A percentile compares a stretch with the other conserved stretches of the same genome.
Conservation (phyloP, 1,140 invertebrate species). For the Drosophila chauvacae region DNA sequence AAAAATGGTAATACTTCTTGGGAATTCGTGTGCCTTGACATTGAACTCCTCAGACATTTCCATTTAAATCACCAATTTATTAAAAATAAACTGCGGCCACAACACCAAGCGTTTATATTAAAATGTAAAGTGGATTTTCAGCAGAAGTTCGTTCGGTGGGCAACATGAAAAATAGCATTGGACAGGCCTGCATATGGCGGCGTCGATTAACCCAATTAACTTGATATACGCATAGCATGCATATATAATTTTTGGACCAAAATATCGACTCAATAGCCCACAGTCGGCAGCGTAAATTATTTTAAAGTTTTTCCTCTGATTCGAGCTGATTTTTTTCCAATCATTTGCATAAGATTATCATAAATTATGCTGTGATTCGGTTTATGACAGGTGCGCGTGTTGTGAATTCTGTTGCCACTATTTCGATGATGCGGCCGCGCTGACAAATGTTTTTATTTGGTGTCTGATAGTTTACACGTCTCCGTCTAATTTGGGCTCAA, state of each 20-base stretch:
- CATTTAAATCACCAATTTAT: slow-evolving; percentile 18
- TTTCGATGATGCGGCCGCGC: slow-evolving; percentile 24
- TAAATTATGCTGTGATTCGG: slow-evolving; percentile 75
- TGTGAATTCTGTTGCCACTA: slow-evolving; percentile 28
- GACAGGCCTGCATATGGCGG: slow-evolving; percentile 35
- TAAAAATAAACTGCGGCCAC: slow-evolving; percentile 3
- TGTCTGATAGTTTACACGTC: slow-evolving; percentile 54
- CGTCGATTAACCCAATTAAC: slow-evolving; percentile 77
- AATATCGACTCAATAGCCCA: slow-evolving; percentile 17
- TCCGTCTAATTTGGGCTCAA: slow-evolving; percentile 24
- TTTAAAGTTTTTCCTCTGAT: slow-evolving; percentile 43
- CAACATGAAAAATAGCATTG: slow-evolving; percentile 41
- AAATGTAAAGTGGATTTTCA: slow-evolving; percentile 34
- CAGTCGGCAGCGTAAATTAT: slow-evolving; percentile 15
- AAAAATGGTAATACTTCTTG: background rate
- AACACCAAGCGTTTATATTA: slow-evolving; percentile 23
- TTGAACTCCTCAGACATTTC: slow-evolving; percentile 1
- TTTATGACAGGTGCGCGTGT: slow-evolving; percentile 66
- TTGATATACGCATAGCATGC: slow-evolving; percentile 74
- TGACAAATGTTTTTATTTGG: slow-evolving; percentile 55
- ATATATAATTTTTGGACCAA: slow-evolving; percentile 65
- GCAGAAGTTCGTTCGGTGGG: slow-evolving; percentile 1
- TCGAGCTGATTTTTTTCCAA: slow-evolving; percentile 28
- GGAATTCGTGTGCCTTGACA: slow-evolving; percentile 7
- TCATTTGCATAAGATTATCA: slow-evolving; percentile 68